Evolutionary conservation across 2,797 vertebrate species (phyloP), one percentile per base, ranked within the genome.

Genomic region (Pangasius mekongensis): DNA sequence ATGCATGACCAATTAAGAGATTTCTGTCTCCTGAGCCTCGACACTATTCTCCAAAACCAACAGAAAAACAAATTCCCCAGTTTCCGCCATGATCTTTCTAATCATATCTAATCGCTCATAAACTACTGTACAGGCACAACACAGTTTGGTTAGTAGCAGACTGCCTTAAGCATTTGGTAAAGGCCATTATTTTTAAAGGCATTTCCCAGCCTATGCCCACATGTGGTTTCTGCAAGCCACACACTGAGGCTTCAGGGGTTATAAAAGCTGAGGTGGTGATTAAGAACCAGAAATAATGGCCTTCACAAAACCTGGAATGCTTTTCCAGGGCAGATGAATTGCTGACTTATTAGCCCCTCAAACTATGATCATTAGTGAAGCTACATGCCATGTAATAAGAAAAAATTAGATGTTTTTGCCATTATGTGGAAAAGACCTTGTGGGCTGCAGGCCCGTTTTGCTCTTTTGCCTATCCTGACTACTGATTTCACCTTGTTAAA

Each of bases 271-370:
- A 94, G 94, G 94, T 94, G 95, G 95, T 95, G 95, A 95, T 96
- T 96, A 96, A 95, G 94, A 94, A 94, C 92, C 94, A 95, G 94
- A 93, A 96, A 96, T 96, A 96, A 96, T 95, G 94, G 95, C 94
- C 94, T 94, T 94, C 93, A 96, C 94, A 95, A 96, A 96, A 95
- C 93, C 92, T 95, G 95, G 95, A 96, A 96, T 96, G 95, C 87
- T 87, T 91, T 89, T 92, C 90, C 89, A 91, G 69, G 88, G 87
- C 82, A 88, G 88, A 91, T 64, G 39, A 91, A 91, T 91, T 91
- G 91, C 88, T 85, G 60, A 90, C 87, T 89, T 91, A 91, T 92
- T 90, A 89, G 87, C 49, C 56, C 54, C 82, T 88, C 80, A 80
- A 74, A 87, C 89, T 69, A 81, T 76, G 13, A 49, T 64, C 86